Evolutionary conservation across 2,797 vertebrate species (phyloP).

Genomic region (Orestias chungarensis): DNA sequence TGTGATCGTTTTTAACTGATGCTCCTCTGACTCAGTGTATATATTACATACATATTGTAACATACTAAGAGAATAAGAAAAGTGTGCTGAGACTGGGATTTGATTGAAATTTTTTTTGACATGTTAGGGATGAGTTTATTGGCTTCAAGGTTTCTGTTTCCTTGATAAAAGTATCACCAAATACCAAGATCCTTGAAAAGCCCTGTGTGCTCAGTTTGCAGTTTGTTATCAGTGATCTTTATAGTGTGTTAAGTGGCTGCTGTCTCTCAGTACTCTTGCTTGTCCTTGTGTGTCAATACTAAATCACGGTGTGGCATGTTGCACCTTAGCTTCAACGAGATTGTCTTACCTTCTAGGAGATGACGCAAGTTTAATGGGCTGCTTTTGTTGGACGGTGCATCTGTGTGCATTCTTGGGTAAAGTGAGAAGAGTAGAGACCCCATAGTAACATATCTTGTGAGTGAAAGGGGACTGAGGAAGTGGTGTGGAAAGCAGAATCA

Average conservation of each 20-base stretch:
- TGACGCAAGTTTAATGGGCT: constrained; percentile 50
- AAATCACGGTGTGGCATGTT: constrained; percentile 63
- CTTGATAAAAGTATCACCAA: constrained; percentile 40
- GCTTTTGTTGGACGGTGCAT: constrained; percentile 61
- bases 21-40: background rate
- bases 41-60: no score
- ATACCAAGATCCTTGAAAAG: constrained; percentile 17
- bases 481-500: constrained; percentile 55
- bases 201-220: constrained; percentile 26
- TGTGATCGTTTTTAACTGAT: no score
- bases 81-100: background rate
- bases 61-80: background rate
- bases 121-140: background rate
- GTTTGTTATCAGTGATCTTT: constrained; percentile 35
- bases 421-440: background rate
- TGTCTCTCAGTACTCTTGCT: constrained; percentile 6
- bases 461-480: background rate
- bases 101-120: background rate
- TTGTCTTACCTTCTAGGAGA: constrained; percentile 57
- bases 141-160: background rate
- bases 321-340: constrained; percentile 72
- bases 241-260: constrained; percentile 17
- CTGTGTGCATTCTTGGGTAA: constrained; percentile 31
- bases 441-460: constrained; percentile 34
- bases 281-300: constrained; percentile 60